These are phyloP conservation scores for Montipora sp. DNA, from an alignment of 64 coral and sea anemone species.

Conservation along the genomic window DNA sequence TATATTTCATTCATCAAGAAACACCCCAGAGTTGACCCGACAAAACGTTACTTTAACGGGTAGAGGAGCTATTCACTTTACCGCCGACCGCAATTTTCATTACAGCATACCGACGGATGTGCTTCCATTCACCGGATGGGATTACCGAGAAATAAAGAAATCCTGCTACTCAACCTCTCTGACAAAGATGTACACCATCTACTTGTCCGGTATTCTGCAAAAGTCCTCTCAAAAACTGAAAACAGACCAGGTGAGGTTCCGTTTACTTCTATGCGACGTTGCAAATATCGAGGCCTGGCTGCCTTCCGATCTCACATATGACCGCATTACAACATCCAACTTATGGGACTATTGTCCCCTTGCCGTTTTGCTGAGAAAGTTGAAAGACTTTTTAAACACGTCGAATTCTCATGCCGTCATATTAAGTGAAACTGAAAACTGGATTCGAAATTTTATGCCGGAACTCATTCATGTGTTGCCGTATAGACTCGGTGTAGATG, in stretches of 20 bases:
- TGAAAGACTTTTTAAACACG: slow-evolving; percentile 28
- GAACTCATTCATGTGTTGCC: neutral
- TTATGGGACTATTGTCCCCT: slow-evolving; percentile 50
- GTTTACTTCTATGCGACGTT: slow-evolving; percentile 29
- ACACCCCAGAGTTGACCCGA: neutral
- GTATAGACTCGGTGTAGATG: neutral
- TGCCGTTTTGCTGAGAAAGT: neutral
- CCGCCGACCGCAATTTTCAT: neutral
- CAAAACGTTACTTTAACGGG: slow-evolving; percentile 55
- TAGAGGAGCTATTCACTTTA: neutral
- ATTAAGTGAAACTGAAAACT: slow-evolving; percentile 22
- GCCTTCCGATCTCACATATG: slow-evolving; percentile 11
- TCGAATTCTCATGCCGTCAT: slow-evolving; percentile 29
- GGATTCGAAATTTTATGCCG: slow-evolving; percentile 17
- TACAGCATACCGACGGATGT: slow-evolving; percentile 32
- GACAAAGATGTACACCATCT: slow-evolving; percentile 34
- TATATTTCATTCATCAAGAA: neutral
- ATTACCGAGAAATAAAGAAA: slow-evolving; percentile 8
- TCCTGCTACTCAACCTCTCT: neutral
- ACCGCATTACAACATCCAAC: slow-evolving; percentile 49
- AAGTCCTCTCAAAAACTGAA: slow-evolving; percentile 1
- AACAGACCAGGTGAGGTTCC: neutral
- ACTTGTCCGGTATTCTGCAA: slow-evolving; percentile 1
- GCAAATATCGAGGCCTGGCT: slow-evolving; percentile 6
- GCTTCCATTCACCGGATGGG: slow-evolving; percentile 53